Conservation (phyloP, 2,797 vertebrate species). For the Enteromius viviparus region DNA sequence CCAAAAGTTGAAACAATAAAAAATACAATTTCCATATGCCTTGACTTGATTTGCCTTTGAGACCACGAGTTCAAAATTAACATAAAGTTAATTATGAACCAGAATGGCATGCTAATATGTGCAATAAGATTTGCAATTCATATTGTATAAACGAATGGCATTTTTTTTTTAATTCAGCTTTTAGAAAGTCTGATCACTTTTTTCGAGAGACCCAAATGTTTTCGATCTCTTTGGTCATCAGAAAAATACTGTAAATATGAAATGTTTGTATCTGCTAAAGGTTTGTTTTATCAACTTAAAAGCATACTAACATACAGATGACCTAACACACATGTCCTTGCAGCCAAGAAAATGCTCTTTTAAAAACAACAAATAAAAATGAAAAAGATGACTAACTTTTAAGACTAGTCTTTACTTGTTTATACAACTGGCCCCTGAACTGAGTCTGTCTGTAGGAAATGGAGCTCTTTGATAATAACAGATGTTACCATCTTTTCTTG, state of each 20-base stretch:
- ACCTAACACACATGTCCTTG: background rate
- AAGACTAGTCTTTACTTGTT: background rate
- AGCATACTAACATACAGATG: background rate
- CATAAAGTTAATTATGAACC: background rate
- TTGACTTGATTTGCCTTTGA: background rate
- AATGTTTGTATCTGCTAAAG: background rate
- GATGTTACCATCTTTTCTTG: background rate
- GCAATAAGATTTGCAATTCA: constrained; percentile 2
- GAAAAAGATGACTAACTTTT: background rate
- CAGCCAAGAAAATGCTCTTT: background rate
- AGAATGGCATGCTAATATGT: background rate
- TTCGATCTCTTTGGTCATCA: background rate
- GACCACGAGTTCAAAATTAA: constrained; percentile 10
- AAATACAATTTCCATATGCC: background rate
- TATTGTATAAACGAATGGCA: background rate
- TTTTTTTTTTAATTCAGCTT: background rate
- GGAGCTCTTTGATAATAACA: background rate
- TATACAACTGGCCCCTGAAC: background rate
- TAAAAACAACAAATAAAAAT: background rate
- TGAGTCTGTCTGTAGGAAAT: background rate
- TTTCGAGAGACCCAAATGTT: background rate
- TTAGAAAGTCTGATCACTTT: background rate
- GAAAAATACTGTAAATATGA: background rate
- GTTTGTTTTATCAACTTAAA: background rate
- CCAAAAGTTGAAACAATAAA: constrained; percentile 8